phyloP scores from a whole-genome alignment of 2,888 invertebrate species.

The Leptopilina drosophilae region DNA sequence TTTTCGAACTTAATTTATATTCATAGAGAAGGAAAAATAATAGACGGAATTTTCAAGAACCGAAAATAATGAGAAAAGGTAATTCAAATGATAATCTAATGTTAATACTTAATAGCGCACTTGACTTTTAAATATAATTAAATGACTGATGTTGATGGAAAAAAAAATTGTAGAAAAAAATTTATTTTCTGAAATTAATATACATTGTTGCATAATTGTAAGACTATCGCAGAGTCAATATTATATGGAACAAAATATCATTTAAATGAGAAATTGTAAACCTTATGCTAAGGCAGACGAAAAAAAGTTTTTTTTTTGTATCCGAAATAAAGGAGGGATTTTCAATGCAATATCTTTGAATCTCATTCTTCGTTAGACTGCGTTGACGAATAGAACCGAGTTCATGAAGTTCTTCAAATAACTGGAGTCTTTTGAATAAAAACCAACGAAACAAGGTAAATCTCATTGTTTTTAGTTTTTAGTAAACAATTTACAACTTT shows the following conservation, averaged over 20 bases:
- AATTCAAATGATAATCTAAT: too few relatives aligned
- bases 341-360: neutral
- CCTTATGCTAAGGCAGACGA: neutral
- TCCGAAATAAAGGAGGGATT: neutral
- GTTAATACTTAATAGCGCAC: too few relatives aligned
- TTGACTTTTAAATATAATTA: too few relatives aligned
- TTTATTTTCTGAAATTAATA: neutral
- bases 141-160: too few relatives aligned
- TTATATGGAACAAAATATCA: neutral
- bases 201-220: conserved; percentile 1
- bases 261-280: neutral
- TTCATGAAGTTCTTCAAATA: neutral
- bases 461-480: neutral
- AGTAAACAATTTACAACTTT: neutral
- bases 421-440: neutral
- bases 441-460: neutral
- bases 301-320: neutral
- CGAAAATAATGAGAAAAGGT: too few relatives aligned
- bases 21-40: too few relatives aligned
- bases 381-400: neutral
- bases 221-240: neutral
- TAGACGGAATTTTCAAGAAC: too few relatives aligned
- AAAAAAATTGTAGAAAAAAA: too few relatives aligned
- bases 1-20: too few relatives aligned
- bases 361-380: neutral